A percentile compares a stretch with the other conserved stretches of the same genome.
Conservation (phyloP, 2,888 invertebrate species). For the Lithosia quadra region DNA sequence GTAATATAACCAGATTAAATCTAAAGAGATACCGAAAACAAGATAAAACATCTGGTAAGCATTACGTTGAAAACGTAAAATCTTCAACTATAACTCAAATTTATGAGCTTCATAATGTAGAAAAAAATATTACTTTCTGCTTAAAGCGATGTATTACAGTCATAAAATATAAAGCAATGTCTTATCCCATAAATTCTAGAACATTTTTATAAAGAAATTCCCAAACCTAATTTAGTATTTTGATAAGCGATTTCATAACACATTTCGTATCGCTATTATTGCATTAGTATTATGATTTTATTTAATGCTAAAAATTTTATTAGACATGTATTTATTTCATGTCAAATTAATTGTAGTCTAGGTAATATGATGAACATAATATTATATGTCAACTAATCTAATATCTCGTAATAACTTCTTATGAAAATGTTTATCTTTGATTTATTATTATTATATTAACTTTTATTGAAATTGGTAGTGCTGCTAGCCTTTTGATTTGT, state of each 20-base stretch:
- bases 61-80: slow-evolving; percentile 2
- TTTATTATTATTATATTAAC: too few relatives aligned
- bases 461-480: too few relatives aligned
- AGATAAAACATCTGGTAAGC: background rate
- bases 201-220: slow-evolving; percentile 1
- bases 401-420: too few relatives aligned
- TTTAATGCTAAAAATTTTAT: too few relatives aligned
- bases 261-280: background rate
- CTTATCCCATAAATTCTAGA: slow-evolving; percentile 4
- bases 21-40: background rate
- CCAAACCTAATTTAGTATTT: background rate
- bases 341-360: too few relatives aligned
- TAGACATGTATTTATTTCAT: too few relatives aligned
- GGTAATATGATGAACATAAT: too few relatives aligned
- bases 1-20: background rate
- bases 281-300: too few relatives aligned
- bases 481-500: too few relatives aligned
- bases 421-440: too few relatives aligned
- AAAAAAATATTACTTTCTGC: slow-evolving; percentile 4
- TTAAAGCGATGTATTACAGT: slow-evolving; percentile 1
- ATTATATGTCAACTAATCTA: too few relatives aligned
- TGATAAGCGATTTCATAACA: background rate
- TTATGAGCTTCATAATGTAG: slow-evolving; percentile 4
- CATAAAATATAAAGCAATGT: background rate
- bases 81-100: slow-evolving; percentile 2